Base-by-base conservation (phyloP, 2,797 vertebrate genomes). In the Platyrinchus mystaceus region DNA sequence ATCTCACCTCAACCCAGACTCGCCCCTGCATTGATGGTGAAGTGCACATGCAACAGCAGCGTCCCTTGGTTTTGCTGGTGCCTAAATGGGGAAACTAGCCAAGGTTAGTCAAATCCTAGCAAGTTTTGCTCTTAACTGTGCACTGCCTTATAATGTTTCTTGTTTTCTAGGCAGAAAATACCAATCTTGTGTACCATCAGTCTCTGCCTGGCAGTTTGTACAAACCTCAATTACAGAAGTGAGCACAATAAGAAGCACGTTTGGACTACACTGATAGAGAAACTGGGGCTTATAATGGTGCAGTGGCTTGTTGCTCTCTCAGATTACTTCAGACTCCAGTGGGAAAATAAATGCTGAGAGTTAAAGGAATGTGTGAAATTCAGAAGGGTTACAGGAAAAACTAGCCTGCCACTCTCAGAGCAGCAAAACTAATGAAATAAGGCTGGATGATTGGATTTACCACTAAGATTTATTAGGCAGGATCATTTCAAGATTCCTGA, bases 301-400 rank as follows among this genome's bases (percentile, higher is more conserved):
- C 60, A 89, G 64, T 30, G 78, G 71, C 63, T 94, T 74, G 60
- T 83, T 94, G 60, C 76, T 83, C 87, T 93, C 94, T 95, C 92
- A 79, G 74, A 94, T 95, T 96, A 87, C 94, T 96, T 91, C 84
- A 87, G 86, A 80, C 84, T 95, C 93, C 92, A 87, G 67, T 67
- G 92, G 86, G 93, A 93, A 96, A 93, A 94, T 82, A 95, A 94
- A 95, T 74, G 60, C 67, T 74, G 44, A 84, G 86, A 89, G 86
- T 84, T 93, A 85, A 90, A 97, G 87, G 86, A 95, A 94, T 85
- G 84, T 92, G 87, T 87, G 93, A 96, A 95, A 95, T 94, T 92
- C 89, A 87, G 87, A 93, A 83, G 71, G 68, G 56, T 78, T 89
- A 80, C 49, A 92, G 81, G 84, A 94, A 75, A 94, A 94, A 77